Conservation (phyloP, 2,113 vertebrate genomes). For the Stigmatopora argus region DNA sequence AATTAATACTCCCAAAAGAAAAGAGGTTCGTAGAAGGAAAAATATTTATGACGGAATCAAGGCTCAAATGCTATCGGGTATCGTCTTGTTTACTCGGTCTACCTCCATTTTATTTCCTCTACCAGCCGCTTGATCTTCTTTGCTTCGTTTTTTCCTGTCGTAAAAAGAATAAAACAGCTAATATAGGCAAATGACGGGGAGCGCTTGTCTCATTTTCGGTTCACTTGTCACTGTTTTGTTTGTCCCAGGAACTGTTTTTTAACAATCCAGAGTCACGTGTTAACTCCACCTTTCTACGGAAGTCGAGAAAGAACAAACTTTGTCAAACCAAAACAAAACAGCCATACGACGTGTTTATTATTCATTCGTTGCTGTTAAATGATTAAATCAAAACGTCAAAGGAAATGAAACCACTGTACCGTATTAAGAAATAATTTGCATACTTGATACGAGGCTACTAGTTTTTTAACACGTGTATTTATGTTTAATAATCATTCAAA, state of each 20-base stretch:
- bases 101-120: background rate
- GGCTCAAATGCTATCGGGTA: conserved; percentile 30
- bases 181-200: background rate
- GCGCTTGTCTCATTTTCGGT: background rate
- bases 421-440: no score
- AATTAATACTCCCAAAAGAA: background rate
- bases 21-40: background rate
- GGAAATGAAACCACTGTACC: no score
- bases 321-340: background rate
- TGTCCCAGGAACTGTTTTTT: conserved; percentile 54
- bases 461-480: no score
- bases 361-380: background rate
- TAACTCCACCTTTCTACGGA: conserved; percentile 58
- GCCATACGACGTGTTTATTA: background rate
- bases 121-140: background rate
- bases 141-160: background rate
- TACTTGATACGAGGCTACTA: no score
- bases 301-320: conserved; percentile 23
- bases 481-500: no score
- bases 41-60: background rate
- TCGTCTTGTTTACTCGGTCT: background rate
- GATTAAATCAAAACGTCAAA: background rate
- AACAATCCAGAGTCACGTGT: conserved; percentile 54
- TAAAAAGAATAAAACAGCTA: conserved; percentile 8
- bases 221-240: conserved; percentile 61